Evolutionary conservation across 2,113 vertebrate genomes (phyloP).

Genomic region (Oryctolagus cuniculus): DNA sequence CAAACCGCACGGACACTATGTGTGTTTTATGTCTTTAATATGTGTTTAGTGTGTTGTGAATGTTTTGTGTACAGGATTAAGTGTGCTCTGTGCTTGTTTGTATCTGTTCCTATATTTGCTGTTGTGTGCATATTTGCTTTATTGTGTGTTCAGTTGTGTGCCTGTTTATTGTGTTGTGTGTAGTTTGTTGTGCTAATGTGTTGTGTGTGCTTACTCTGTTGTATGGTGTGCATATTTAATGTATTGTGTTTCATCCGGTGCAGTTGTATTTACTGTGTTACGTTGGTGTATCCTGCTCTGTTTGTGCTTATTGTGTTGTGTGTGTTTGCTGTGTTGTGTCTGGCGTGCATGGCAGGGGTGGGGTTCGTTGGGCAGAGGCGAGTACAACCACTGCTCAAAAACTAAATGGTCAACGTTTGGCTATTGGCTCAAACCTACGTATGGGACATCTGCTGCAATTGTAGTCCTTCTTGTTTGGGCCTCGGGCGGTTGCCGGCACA

Average conservation of each 20-base stretch:
- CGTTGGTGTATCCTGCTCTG: neutral
- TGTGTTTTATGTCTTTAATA: neutral
- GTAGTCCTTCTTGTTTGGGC: neutral
- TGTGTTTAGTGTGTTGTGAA: neutral
- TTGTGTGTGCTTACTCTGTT: neutral
- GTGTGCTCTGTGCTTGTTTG: neutral
- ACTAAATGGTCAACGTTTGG: neutral
- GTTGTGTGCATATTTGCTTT: neutral
- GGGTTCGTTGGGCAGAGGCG: neutral
- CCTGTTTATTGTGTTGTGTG: neutral
- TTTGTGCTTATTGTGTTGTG: neutral
- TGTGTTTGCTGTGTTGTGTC: neutral
- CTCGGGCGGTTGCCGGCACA: neutral
- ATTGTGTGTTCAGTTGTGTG: neutral
- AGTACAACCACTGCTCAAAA: neutral
- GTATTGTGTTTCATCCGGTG: neutral
- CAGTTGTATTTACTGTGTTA: neutral
- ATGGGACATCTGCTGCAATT: neutral
- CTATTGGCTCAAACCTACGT: neutral
- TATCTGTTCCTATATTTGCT: slow-evolving; percentile 4
- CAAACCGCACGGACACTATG: neutral
- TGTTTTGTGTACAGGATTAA: neutral
- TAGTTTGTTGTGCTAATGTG: neutral
- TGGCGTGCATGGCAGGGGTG: neutral
- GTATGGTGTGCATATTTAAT: neutral